A percentile compares a stretch with the other conserved stretches of the same genome.
These are phyloP conservation scores for Neuroscelio doddi DNA, from an alignment of 2,888 invertebrate genomes.

Conservation along the genomic window DNA sequence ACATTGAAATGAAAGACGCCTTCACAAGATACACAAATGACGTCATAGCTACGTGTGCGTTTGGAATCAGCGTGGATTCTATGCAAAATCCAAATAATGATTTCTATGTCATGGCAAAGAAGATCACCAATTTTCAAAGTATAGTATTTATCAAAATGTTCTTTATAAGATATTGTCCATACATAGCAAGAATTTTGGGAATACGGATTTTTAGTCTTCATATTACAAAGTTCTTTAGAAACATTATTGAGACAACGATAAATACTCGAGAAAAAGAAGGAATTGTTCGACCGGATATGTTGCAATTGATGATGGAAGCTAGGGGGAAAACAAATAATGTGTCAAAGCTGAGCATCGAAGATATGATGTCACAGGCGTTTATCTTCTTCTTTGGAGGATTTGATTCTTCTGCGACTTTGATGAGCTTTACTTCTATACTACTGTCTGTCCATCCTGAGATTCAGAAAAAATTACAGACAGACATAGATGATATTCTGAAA, in stretches of 20 bases:
- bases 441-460: slow-evolving; percentile 54
- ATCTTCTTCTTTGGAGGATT: slow-evolving; percentile 65
- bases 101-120: slow-evolving; percentile 59
- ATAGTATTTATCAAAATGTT: slow-evolving; percentile 40
- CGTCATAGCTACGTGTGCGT: slow-evolving; percentile 72
- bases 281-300: slow-evolving; percentile 56
- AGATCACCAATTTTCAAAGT: slow-evolving; percentile 47
- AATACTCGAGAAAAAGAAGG: slow-evolving; percentile 45
- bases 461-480: slow-evolving; percentile 55
- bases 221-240: slow-evolving; percentile 41
- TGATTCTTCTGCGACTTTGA: slow-evolving; percentile 54
- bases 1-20: slow-evolving; percentile 70
- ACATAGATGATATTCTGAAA: slow-evolving; percentile 57
- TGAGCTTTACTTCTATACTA: slow-evolving; percentile 56
- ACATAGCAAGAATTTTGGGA: slow-evolving; percentile 24
- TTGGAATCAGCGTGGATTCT: slow-evolving; percentile 69
- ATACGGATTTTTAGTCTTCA: slow-evolving; percentile 32
- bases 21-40: slow-evolving; percentile 69
- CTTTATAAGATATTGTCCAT: slow-evolving; percentile 31
- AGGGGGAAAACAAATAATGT: slow-evolving; percentile 46
- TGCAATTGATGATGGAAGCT: slow-evolving; percentile 62
- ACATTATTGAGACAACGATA: slow-evolving; percentile 37
- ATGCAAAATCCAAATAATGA: slow-evolving; percentile 63
- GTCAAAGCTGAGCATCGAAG: slow-evolving; percentile 36
- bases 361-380: slow-evolving; percentile 71